A percentile compares a stretch with the other conserved stretches of the same genome.
phyloP scores from a whole-genome alignment of 2,113 vertebrate genomes.

The Carassius auratus region DNA sequence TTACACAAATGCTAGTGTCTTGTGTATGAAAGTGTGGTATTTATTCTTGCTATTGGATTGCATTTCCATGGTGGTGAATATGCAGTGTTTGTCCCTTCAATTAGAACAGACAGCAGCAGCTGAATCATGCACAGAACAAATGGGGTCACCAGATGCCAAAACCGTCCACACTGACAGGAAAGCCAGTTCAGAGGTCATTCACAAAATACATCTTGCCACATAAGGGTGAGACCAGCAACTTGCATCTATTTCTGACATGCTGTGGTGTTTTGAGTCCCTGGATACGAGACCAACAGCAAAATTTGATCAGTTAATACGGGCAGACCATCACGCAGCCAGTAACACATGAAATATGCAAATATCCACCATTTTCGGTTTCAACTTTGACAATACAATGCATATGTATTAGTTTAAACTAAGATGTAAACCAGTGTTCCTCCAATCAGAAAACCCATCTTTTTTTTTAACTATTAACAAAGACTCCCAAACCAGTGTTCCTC shows the following conservation, averaged over 20 bases:
- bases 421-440: background rate
- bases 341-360: constrained; percentile 7
- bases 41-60: constrained; percentile 1
- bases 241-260: constrained; percentile 56
- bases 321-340: background rate
- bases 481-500: background rate
- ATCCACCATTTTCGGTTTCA: background rate
- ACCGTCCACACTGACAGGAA: constrained; percentile 62
- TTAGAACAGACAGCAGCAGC: constrained; percentile 69
- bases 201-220: constrained; percentile 53
- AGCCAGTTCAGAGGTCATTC: constrained; percentile 66
- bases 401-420: background rate
- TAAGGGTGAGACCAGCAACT: constrained; percentile 51
- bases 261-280: constrained; percentile 26
- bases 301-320: constrained; percentile 14
- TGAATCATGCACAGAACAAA: constrained; percentile 66
- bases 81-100: constrained; percentile 35
- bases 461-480: background rate
- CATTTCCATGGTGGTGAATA: constrained; percentile 33
- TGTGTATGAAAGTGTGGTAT: constrained; percentile 1
- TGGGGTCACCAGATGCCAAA: constrained; percentile 68
- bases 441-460: too few relatives aligned
- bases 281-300: constrained; percentile 15
- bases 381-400: constrained; percentile 7
- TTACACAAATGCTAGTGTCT: background rate